Base-by-base conservation (phyloP, 37 sponge, comb jelly and placozoan genomes). In the Dysidea cf. avara region DNA sequence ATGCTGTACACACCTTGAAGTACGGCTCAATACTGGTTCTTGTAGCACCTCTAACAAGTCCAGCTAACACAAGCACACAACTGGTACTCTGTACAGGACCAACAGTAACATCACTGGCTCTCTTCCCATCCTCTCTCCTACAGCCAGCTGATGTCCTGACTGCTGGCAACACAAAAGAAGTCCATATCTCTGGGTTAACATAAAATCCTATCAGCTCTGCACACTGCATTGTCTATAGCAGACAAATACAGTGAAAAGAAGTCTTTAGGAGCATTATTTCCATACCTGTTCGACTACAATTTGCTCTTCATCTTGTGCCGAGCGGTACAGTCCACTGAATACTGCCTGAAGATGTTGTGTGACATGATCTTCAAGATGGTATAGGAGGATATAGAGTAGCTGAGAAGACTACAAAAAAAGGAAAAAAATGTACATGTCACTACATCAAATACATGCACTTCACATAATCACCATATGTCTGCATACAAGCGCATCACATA, bases 301-400 rank as follows among this genome's bases (percentile, higher is more conserved):
- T 52, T 46, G 25, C 63, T 95, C 96, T 2, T 87, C 92, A 71
- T 92, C 96, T 26, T 72, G 75, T 53, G 81, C 80, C 21, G 89
- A 77, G 32, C 52, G 69, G 83, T 94, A 97, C 53, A 94, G 81
- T 34, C 92, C 95, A 56, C 29, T 61, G 29, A 97, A 77, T 18
- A 97, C 54, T 37, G 72, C 58, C 54, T 87, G 89, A 53, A 87
- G 37, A 61, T 94, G 91, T 43, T 97, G 97, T 3, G 97, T 97
- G 33, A 68, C 75, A 55, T 87, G 77, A 1, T 84, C 87, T 35
- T 97, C 97, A 75, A 86, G 46, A 49, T 93, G 90, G 43, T 69
- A 71, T 40, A 93, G 75, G 11, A 89, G 65, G 0, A 73, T 74
- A 47, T 31, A 64, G 39, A 93, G 83, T 38, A 93, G 82, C 38